Evolutionary conservation across 1,140 invertebrate genomes (phyloP).

Genomic region (Lucilia cuprina): DNA sequence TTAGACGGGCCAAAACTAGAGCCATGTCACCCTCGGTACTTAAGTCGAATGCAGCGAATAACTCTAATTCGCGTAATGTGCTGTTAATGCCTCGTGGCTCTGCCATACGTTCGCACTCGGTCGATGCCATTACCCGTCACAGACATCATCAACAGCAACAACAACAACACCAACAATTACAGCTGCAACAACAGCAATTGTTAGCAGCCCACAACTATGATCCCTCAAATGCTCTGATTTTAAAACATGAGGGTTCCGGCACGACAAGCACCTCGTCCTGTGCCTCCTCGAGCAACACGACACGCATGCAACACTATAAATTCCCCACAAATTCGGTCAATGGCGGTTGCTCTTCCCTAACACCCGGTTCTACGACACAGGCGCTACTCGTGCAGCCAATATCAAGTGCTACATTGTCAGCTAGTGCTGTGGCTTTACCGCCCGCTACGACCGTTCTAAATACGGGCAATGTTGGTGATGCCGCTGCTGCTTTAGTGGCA

Average conservation of each 20-base stretch:
- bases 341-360: conserved; percentile 20
- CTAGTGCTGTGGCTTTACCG: conserved; percentile 42
- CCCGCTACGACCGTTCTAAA: conserved; percentile 37
- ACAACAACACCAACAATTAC: conserved; percentile 27
- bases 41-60: not conserved
- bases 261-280: conserved; percentile 41
- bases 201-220: conserved; percentile 46
- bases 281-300: conserved; percentile 33
- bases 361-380: conserved; percentile 47
- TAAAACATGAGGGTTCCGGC: conserved; percentile 56
- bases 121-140: conserved; percentile 55
- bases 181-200: not conserved
- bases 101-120: conserved; percentile 54
- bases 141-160: conserved; percentile 34
- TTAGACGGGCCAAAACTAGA: conserved; percentile 45
- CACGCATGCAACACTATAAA: conserved; percentile 58
- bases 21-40: conserved; percentile 41
- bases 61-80: conserved; percentile 1
- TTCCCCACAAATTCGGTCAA: conserved; percentile 36
- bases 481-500: conserved; percentile 42
- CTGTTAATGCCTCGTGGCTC: conserved; percentile 21
- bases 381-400: conserved; percentile 56
- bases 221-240: conserved; percentile 53
- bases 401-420: conserved; percentile 52
- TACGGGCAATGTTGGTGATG: conserved; percentile 47